Evolutionary conservation across 1,140 invertebrate species (phyloP), one percentile per base, ranked within the genome.

Genomic region (Drosophila eugracilis): DNA sequence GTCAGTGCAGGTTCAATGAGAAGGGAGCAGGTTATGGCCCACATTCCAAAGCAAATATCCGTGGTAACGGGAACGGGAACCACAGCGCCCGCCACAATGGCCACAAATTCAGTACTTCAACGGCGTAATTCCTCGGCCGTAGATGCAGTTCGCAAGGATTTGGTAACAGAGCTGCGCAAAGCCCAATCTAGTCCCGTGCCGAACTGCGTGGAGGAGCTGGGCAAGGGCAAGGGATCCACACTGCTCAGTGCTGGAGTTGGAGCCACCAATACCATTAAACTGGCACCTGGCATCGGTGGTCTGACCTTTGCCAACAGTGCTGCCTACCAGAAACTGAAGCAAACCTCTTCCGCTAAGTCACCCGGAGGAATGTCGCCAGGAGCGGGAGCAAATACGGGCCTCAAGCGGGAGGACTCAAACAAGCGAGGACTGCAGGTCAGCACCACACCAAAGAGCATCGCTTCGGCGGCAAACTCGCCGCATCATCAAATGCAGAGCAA

Each of bases 1-100:
- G 92, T 94, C 21, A 91, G 74, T 15, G 89, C 89, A 0, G 79
- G 79, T 1, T 89, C 89, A 2, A 49, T 91, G 72, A 89, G 89
- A 1, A 50, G 90, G 3, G 89, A 91, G 21, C 89, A 91, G 45
- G 67, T 91, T 4, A 92, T 93, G 81, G 92, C 90, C n/a, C 93
- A 94, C 34, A 94, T 94, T 52, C 93, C 93, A 66, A 93, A 94
- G 65, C 89, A 94, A 71, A 90, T 93, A 62, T 92, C 92, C 55
- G 53, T 73, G 26, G 77, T 60, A 6, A 76, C 70, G 2, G 66
- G 69, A 0, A 75, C 59, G 3, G 58, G 62, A 10, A 79, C 26
- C 21, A 75, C 80, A 5, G 84, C 74, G 0, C 83, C 89, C 5
- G 75, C 72, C 0, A 90, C 85, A 2, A 62, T 89, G 71, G 84